A percentile compares a stretch with the other conserved stretches of the same genome.
Conservation (phyloP, 2,113 vertebrate genomes). For the Coregonus clupeaformis region DNA sequence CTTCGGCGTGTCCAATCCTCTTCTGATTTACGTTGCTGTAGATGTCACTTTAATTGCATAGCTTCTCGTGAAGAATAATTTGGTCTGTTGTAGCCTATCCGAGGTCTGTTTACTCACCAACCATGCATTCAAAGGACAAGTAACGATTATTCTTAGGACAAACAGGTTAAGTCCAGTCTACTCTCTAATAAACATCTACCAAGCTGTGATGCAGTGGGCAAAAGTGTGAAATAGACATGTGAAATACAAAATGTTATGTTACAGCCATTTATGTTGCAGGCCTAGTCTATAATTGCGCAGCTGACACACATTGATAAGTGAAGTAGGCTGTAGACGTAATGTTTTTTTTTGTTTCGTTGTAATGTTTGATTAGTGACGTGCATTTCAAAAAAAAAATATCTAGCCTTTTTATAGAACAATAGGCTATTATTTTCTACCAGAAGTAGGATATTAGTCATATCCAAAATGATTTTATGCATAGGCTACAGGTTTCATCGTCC, state of each 20-base stretch:
- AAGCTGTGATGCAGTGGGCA: background rate
- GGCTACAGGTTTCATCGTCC: background rate
- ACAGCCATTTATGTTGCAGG: background rate
- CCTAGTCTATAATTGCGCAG: background rate
- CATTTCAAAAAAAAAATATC: background rate
- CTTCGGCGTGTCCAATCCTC: slow-evolving; percentile 13
- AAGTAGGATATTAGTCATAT: slow-evolving; percentile 6
- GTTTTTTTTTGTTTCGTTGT: background rate
- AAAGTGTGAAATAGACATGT: background rate
- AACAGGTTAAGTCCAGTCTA: background rate
- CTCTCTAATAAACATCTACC: background rate
- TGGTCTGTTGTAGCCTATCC: no score
- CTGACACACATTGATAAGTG: background rate
- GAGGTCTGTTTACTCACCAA: background rate
- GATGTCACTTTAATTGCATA: slow-evolving; percentile 20
- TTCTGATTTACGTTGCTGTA: slow-evolving; percentile 10
- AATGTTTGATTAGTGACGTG: background rate
- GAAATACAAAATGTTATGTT: background rate
- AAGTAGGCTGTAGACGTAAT: background rate
- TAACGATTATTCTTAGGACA: no score
- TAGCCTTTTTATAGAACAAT: no score
- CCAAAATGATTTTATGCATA: slow-evolving; percentile 14
- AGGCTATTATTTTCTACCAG: background rate
- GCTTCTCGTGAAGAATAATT: background rate
- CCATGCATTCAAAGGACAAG: background rate